Base-by-base conservation (phyloP, 2,888 invertebrate genomes). In the Argyra leucocephala region DNA sequence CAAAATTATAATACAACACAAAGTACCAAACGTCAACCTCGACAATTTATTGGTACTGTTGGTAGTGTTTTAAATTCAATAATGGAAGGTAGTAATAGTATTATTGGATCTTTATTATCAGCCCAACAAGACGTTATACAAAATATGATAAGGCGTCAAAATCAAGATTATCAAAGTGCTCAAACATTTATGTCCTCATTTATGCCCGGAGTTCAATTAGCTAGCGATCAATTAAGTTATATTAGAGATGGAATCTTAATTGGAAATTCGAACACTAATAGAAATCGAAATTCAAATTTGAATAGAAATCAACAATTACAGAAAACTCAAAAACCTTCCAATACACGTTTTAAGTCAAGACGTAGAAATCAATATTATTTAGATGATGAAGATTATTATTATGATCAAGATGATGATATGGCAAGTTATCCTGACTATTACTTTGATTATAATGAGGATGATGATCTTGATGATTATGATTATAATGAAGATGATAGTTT, bases 61-160 rank as follows among this genome's bases (percentile, higher is more conserved):
- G 59, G 23, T 4, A 59, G 23, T 23, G 59, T 59, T 15, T 22
- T 59, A 15, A 59, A 59, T 23, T 22, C 59, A 59, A 59, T 59
- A 23, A 23, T 59, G 15, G 59, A 59, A 23, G 59, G 59, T 18
- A 59, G 59, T 21, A 61, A 61, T 31, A 26, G 61, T 21, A 21
- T 61, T 21, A 31, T 61, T 9, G 24, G 18, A 61, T 61, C 61
- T 26, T 24, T 61, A 10, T 61, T 61, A 31, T 9, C 24, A 21
- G 31, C 31, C 3, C 61, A 24, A 61, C 61, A 61, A 61, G 61
- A 24, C 9, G 26, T 21, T 15, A 48, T 48, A 18, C 48, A 48
- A 48, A 48, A n/a, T 48, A 48, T 48, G 48, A 48, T 48, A 12
- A 48, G 48, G 6, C 48, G 48, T 18, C 48, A 48, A 48, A 48